Base-by-base conservation (phyloP, 2,797 vertebrate genomes). In the Hydrolagus colliei region DNA sequence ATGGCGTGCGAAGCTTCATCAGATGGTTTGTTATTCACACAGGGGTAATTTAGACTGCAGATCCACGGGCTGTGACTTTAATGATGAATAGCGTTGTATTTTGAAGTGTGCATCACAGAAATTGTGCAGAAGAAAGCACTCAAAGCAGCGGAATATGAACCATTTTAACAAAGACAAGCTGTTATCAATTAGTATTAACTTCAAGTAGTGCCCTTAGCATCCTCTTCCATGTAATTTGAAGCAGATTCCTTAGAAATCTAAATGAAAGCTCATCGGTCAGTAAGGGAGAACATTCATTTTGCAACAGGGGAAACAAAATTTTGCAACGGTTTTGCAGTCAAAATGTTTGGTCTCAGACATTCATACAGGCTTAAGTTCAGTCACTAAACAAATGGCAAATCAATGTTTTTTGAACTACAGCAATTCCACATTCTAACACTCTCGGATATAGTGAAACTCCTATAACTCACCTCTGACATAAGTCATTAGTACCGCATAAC, bases 151-250 rank as follows among this genome's bases (percentile, higher is more conserved):
- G 79, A 68, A 82, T 82, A 68, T 82, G 35, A 82, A 82, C 27
- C 13, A 68, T 41, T 32, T 68, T 65, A 68, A 82, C 63, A 35
- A 68, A 82, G 68, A 68, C 65, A 67, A 41, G 79, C 65, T 68
- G 79, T 71, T 68, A 41, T 20, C 63, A 68, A 68, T 68, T 82
- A 82, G 79, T 82, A 67, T 82, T 13, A 82, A 32, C 16, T 20
- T 68, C 27, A 68, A 32, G 63, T 41, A 16, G 4, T 82, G 16
- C 79, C 63, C 65, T 68, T 35, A 68, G 78, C 78, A 67, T 32
- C 62, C 62, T 63, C 22, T 63, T 32, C 61, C 32, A 13, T 6
- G 2, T 41, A 41, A 68, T 5, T 41, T 71, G 32, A 82, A 68
- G 20, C 9, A 71, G 14, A 35, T 68, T 65, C 16, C 20, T 18